Conservation (phyloP, 2,888 invertebrate species). For the Epicampocera succincta region DNA sequence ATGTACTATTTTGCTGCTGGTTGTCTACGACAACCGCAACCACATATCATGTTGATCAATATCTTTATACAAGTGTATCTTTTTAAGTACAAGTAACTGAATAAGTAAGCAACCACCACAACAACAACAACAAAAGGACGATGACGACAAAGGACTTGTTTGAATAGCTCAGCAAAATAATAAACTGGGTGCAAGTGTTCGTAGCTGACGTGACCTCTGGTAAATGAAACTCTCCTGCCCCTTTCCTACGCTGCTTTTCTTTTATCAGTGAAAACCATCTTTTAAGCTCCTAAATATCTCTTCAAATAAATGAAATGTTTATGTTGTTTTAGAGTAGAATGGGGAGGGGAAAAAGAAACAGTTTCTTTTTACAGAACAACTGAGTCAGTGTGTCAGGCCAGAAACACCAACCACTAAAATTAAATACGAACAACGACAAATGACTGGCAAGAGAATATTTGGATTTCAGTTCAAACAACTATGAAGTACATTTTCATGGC, state of each 20-base stretch:
- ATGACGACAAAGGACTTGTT: slow-evolving; percentile 39
- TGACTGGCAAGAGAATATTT: slow-evolving; percentile 34
- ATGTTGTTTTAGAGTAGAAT: neutral
- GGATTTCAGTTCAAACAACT: slow-evolving; percentile 19
- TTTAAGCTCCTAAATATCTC: slow-evolving; percentile 9
- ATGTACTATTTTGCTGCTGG: neutral
- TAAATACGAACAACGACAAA: slow-evolving; percentile 31
- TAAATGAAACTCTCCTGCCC: neutral
- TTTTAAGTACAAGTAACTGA: slow-evolving; percentile 20
- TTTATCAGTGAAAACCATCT: neutral
- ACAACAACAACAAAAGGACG: slow-evolving; percentile 4
- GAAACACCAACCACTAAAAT: slow-evolving; percentile 31
- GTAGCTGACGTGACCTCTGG: neutral
- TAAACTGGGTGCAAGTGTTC: slow-evolving; percentile 9
- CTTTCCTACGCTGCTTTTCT: neutral
- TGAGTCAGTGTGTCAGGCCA: slow-evolving; percentile 59
- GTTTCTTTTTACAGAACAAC: slow-evolving; percentile 14
- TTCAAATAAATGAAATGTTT: slow-evolving; percentile 8
- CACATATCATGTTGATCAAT: slow-evolving; percentile 41
- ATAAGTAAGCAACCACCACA: no score
- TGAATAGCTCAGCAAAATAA: slow-evolving; percentile 27
- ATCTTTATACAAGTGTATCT: slow-evolving; percentile 32
- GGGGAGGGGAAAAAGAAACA: neutral
- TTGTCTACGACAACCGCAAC: slow-evolving; percentile 17
- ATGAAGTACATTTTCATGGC: slow-evolving; percentile 14